Evolutionary conservation across 2,888 invertebrate genomes (phyloP).

Genomic region (Panzeria rudis): DNA sequence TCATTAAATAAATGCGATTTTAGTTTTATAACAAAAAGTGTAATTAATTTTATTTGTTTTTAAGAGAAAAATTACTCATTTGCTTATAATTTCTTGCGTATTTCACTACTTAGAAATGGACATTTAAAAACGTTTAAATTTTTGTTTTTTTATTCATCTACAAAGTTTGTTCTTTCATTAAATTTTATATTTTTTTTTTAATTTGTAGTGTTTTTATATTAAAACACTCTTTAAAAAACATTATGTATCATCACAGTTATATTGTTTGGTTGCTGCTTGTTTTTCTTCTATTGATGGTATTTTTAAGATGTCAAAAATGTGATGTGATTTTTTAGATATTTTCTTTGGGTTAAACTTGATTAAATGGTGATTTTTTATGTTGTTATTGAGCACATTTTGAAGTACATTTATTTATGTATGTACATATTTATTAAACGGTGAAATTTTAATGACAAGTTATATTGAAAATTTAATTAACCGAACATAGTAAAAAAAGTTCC

Average conservation of each 20-base stretch:
- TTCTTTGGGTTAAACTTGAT: neutral
- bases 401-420: too few species aligned
- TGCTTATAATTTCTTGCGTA: slow-evolving; percentile 45
- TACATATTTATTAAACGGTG: neutral
- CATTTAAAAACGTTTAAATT: slow-evolving; percentile 79
- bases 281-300: slow-evolving; percentile 17
- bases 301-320: slow-evolving; percentile 41
- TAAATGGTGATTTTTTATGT: neutral
- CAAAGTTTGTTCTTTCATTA: slow-evolving; percentile 41
- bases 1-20: slow-evolving; percentile 66
- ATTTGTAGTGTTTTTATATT: slow-evolving; percentile 33
- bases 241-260: slow-evolving; percentile 71
- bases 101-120: slow-evolving; percentile 78
- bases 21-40: slow-evolving; percentile 46
- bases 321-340: slow-evolving; percentile 11
- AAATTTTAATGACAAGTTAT: too few species aligned
- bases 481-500: too few species aligned
- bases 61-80: slow-evolving; percentile 64
- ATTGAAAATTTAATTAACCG: too few species aligned
- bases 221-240: slow-evolving; percentile 50
- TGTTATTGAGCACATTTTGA: slow-evolving; percentile 8
- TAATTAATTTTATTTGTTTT: slow-evolving; percentile 1
- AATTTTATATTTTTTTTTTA: slow-evolving; percentile 27
- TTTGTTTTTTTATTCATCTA: slow-evolving; percentile 46
- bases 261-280: slow-evolving; percentile 59